A percentile compares a stretch with the other conserved stretches of the same genome.
Evolutionary conservation across 2,797 vertebrate genomes (phyloP).

Genomic region (Balearica regulorum): DNA sequence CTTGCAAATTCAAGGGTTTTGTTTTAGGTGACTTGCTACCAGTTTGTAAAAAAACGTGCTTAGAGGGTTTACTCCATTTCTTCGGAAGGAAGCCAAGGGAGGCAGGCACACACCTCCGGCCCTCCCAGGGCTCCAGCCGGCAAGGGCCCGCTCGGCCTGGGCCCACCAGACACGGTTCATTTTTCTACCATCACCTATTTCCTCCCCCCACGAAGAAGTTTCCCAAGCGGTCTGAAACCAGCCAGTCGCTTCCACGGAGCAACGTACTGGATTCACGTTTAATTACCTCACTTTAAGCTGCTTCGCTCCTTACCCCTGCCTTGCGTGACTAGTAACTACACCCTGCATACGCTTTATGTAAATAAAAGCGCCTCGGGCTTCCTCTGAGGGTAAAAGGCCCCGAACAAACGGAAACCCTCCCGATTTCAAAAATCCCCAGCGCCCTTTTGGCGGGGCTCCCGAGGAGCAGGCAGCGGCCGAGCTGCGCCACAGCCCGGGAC

Average conservation of each 20-base stretch:
- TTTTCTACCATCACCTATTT: fast-evolving
- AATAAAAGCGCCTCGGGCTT: neutral
- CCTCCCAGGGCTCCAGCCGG: neutral
- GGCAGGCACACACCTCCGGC: fast-evolving
- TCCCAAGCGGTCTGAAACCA: fast-evolving
- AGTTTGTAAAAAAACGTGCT: fast-evolving
- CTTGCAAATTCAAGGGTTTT: fast-evolving
- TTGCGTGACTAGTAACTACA: neutral
- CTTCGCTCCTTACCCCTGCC: neutral
- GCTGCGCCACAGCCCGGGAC: neutral
- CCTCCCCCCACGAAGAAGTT: neutral
- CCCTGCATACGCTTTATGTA: neutral
- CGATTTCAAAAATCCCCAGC: neutral
- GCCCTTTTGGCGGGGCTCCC: no score
- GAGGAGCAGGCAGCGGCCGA: neutral
- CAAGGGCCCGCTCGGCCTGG: neutral
- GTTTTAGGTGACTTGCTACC: fast-evolving
- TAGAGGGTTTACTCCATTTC: fast-evolving
- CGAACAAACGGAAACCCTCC: neutral
- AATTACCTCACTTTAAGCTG: neutral
- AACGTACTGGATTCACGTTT: fast-evolving
- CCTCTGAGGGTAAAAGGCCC: neutral
- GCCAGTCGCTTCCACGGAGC: neutral
- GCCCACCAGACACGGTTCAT: no score
- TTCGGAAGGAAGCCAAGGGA: fast-evolving